Evolutionary conservation across 2,797 vertebrate species (phyloP).

Genomic region (Zalophus californianus): DNA sequence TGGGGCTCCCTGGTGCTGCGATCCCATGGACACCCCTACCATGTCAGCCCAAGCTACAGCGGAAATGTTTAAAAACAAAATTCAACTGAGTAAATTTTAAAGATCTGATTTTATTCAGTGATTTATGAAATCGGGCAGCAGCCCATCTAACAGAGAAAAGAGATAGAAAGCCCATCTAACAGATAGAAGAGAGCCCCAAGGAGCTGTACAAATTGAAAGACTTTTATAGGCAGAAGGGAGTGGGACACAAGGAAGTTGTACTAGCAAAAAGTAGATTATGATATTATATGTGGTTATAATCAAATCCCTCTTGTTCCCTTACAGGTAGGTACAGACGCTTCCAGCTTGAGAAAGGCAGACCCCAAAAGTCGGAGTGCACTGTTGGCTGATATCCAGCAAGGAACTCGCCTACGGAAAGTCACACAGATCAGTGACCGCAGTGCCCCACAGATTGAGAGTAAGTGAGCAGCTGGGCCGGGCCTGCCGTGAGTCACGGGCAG

Average conservation of each 20-base stretch:
- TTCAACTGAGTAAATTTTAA: not conserved
- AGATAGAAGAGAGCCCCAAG: not conserved
- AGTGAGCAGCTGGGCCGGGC: slow-evolving; percentile 79
- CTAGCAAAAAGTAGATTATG: not conserved
- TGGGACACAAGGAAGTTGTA: not conserved
- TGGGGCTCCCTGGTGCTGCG: not conserved
- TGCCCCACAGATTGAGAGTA: slow-evolving; percentile 93
- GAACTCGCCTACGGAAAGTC: slow-evolving; percentile 93
- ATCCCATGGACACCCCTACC: not conserved
- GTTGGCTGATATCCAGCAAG: slow-evolving; percentile 96
- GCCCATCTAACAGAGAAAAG: not conserved
- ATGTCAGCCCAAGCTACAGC: not conserved
- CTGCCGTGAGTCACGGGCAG: not conserved
- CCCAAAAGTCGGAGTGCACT: slow-evolving; percentile 92
- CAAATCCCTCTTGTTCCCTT: not conserved
- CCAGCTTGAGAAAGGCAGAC: slow-evolving; percentile 86
- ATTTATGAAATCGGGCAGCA: not conserved
- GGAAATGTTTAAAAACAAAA: not conserved
- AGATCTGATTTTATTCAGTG: not conserved
- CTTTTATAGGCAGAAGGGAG: not conserved
- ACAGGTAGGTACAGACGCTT: slow-evolving; percentile 85
- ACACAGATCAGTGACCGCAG: slow-evolving; percentile 95
- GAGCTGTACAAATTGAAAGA: not conserved
- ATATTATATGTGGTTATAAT: not conserved
- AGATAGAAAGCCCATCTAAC: not conserved